Base-by-base conservation (phyloP, 1,140 invertebrate species). In the Drosophila subpulchrella region DNA sequence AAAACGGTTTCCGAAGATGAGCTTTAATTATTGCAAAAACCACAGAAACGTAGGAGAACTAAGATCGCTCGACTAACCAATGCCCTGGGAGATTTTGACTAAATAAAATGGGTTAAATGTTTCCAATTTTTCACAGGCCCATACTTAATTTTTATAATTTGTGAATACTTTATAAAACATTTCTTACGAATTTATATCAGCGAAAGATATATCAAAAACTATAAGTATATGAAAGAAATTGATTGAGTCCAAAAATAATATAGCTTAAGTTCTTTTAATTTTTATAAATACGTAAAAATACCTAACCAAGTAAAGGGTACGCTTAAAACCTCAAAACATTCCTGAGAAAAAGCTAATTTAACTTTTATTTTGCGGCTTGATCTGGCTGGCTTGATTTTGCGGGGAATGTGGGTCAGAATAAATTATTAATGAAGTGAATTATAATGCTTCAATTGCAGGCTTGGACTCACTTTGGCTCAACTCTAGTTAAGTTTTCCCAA, bases 1-100 rank as follows among this genome's bases (percentile, higher is more conserved):
- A 86, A 86, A 86, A 89, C 83, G 84, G 84, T 86, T 88, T 66
- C 44, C 79, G 39, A 86, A 88, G 75, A 78, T 71, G 72, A 85
- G 62, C 83, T 73, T 88, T 86, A 86, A 86, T 86, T 88, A 79
- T 88, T 79, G 82, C 71, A 58, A 85, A 73, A 61, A 41, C 27
- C 13, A 50, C 36, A 44, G 27, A 38, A 46, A 27, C 15, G 44
- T 13, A 24, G 24, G 7, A 6, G 27, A 46, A 6, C 50, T 12
- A 13, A 7, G 0, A 1, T 6, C 7, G 20, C 7, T 48, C 27
- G 47, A 53, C 60, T 15, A 39, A 17, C 4, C 3, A 2, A 7
- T 56, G 36, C 30, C 39, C 46, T 75, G 7, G n/a, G 2, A 10
- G 10, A 15, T 8, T 6, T n/a, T 17, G 4, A 6, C 3, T 36